Evolutionary conservation across 2,888 invertebrate species (phyloP).

Genomic region (Exocentrus adspersus): DNA sequence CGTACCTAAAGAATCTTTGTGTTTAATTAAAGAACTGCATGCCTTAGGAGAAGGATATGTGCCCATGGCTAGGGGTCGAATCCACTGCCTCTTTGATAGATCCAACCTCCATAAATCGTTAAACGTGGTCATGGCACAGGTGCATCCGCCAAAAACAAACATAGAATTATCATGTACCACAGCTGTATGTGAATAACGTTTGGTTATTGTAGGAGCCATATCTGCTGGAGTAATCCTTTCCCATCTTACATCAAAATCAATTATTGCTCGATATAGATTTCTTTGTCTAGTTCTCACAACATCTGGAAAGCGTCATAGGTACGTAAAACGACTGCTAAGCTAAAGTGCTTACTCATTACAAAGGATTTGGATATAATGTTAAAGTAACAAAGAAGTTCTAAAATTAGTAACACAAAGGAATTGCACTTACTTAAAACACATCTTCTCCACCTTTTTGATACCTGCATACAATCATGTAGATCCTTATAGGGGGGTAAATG

Average conservation of each 20-base stretch:
- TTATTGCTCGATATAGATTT: constrained; percentile 80
- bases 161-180: constrained; percentile 85
- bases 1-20: constrained; percentile 80
- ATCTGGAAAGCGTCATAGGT: constrained; percentile 67
- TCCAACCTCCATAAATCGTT: constrained; percentile 97
- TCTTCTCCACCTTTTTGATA: constrained; percentile 87
- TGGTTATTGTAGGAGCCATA: constrained; percentile 81
- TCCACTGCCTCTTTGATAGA: constrained; percentile 86
- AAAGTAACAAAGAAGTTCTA: constrained; percentile 37
- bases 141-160: constrained; percentile 97
- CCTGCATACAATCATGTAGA: constrained; percentile 84
- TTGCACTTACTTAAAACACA: constrained; percentile 81
- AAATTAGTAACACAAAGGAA: constrained; percentile 41
- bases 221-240: constrained; percentile 70
- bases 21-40: constrained; percentile 90
- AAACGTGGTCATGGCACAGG: constrained; percentile 92
- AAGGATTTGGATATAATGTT: too few relatives aligned
- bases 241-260: constrained; percentile 82
- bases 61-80: constrained; percentile 82
- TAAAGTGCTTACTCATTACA: constrained; percentile 6
- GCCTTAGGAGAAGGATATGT: constrained; percentile 96
- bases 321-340: constrained; percentile 22
- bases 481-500: constrained; percentile 92
- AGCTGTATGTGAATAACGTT: constrained; percentile 92
- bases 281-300: constrained; percentile 79